Conservation (phyloP, 2,113 vertebrate species). For the Zosterops hypoxanthus region DNA sequence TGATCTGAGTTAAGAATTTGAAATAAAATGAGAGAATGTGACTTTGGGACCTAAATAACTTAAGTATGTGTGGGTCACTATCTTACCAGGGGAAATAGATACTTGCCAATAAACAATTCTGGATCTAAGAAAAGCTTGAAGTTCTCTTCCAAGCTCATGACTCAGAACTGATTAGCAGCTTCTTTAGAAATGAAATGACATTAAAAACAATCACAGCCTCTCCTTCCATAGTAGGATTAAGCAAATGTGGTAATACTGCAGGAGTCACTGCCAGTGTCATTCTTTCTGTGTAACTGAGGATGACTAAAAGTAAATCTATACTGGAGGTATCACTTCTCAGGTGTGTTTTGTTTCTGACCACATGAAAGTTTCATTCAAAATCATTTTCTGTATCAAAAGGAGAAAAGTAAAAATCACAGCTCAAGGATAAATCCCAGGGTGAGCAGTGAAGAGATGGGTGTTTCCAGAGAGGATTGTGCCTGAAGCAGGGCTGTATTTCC, state of each 20-base stretch:
- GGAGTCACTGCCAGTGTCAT: neutral
- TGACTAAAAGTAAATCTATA: constrained; percentile 24
- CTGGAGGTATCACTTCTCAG: neutral
- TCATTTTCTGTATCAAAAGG: neutral
- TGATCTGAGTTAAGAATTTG: neutral
- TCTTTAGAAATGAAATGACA: neutral
- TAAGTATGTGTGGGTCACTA: neutral
- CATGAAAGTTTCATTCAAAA: neutral
- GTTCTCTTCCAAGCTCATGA: neutral
- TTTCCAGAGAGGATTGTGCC: neutral
- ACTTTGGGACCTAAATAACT: neutral
- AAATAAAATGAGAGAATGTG: neutral
- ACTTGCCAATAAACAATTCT: neutral
- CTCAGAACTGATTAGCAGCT: neutral
- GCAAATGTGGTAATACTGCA: neutral
- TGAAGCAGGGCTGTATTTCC: neutral
- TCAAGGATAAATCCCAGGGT: neutral
- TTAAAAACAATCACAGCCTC: constrained; percentile 15
- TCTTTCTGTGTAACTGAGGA: neutral
- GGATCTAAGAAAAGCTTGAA: neutral
- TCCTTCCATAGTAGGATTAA: constrained; percentile 33
- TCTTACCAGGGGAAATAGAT: neutral
- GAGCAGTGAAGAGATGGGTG: neutral
- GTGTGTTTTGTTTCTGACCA: neutral
- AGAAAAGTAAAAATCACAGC: neutral